Conservation (phyloP, 2,113 vertebrate species). For the Morone chrysops region DNA sequence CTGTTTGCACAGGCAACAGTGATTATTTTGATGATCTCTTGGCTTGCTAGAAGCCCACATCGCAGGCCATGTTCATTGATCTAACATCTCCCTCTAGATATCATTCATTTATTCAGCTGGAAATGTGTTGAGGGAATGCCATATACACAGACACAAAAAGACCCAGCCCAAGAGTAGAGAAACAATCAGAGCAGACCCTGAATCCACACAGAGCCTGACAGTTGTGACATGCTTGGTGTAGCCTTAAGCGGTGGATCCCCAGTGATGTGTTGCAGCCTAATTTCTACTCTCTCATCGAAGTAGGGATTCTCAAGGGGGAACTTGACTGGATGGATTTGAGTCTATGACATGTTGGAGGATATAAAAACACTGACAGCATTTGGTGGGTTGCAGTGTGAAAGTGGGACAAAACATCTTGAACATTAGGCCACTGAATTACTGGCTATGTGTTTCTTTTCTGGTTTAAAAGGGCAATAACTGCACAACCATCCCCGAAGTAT, state of each 20-base stretch:
- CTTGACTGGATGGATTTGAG: slow-evolving; percentile 16
- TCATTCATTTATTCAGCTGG: slow-evolving; percentile 82
- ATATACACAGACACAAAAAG: slow-evolving; percentile 8
- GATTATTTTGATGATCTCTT: slow-evolving; percentile 81
- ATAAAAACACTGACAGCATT: not conserved
- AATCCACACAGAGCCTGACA: slow-evolving; percentile 27
- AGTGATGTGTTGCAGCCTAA: slow-evolving; percentile 33
- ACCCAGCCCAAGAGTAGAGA: slow-evolving; percentile 53
- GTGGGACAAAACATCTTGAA: not conserved
- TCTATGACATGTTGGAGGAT: slow-evolving; percentile 16
- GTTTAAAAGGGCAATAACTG: not conserved
- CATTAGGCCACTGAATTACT: not conserved
- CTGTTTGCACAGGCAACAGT: slow-evolving; percentile 81
- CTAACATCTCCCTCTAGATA: slow-evolving; percentile 57
- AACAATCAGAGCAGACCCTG: slow-evolving; percentile 56
- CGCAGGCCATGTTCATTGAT: slow-evolving; percentile 42
- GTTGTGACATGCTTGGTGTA: slow-evolving; percentile 36
- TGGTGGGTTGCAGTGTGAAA: slow-evolving; percentile 5
- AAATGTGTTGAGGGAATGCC: slow-evolving; percentile 45
- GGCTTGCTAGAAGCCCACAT: slow-evolving; percentile 69
- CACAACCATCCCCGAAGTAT: not conserved
- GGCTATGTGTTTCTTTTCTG: not conserved
- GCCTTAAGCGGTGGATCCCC: slow-evolving; percentile 50
- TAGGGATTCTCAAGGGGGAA: slow-evolving; percentile 22
- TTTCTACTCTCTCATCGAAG: slow-evolving; percentile 44